phyloP scores from a whole-genome alignment of 2,888 invertebrate genomes.

The Allophyes oxyacanthae region DNA sequence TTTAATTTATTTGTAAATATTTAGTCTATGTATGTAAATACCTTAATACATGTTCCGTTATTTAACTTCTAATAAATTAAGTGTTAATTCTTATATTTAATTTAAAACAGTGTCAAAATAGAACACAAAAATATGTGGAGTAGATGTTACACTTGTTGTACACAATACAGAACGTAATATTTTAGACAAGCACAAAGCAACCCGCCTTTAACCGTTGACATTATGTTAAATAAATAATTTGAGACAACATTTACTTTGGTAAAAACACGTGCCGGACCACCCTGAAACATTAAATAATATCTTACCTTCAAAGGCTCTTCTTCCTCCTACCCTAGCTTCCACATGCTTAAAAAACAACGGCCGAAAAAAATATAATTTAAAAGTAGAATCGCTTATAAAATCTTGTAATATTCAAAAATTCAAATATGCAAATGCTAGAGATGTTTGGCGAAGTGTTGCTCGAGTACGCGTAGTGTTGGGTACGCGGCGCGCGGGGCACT shows the following conservation, averaged over 20 bases:
- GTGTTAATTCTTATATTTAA: no score
- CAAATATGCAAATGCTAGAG: slow-evolving; percentile 26
- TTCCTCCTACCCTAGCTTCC: slow-evolving; percentile 32
- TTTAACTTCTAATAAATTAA: no score
- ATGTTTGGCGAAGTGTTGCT: slow-evolving; percentile 15
- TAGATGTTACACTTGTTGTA: neutral
- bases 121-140: neutral
- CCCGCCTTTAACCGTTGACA: slow-evolving; percentile 20
- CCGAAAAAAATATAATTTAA: slow-evolving; percentile 17
- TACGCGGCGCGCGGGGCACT: slow-evolving; percentile 82
- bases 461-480: slow-evolving; percentile 58
- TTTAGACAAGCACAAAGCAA: slow-evolving; percentile 12
- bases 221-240: slow-evolving; percentile 49
- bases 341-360: slow-evolving; percentile 48
- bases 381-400: slow-evolving; percentile 12
- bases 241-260: slow-evolving; percentile 24
- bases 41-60: no score
- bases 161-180: slow-evolving; percentile 8
- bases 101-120: neutral
- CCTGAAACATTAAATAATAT: slow-evolving; percentile 38
- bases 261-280: slow-evolving; percentile 48
- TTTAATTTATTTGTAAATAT: no score
- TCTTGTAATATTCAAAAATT: slow-evolving; percentile 13
- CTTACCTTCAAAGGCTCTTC: slow-evolving; percentile 38
- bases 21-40: no score